Conservation (phyloP, 2,888 invertebrate genomes). For the Folsomia candida region DNA sequence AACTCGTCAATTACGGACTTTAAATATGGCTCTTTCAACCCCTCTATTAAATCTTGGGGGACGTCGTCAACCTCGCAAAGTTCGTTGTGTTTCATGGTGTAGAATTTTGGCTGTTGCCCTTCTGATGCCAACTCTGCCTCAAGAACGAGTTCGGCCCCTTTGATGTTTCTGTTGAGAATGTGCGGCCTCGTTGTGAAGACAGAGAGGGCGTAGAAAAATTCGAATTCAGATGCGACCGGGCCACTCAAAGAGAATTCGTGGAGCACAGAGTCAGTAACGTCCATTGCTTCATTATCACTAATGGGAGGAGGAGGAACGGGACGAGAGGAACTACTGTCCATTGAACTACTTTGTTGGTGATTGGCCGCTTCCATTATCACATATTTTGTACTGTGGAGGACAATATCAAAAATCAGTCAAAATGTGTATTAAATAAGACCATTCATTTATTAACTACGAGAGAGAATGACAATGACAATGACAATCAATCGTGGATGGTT, state of each 20-base stretch:
- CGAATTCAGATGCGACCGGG: background rate
- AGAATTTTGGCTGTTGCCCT: constrained; percentile 1
- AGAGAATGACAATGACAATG: too few relatives aligned
- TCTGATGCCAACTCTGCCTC: background rate
- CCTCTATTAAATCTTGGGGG: background rate
- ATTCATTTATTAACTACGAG: too few relatives aligned
- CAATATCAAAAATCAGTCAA: too few relatives aligned
- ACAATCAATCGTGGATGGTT: too few relatives aligned
- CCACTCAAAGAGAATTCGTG: background rate
- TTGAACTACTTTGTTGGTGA: too few relatives aligned
- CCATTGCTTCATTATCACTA: background rate
- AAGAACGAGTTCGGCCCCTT: background rate
- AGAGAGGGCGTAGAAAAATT: constrained; percentile 9
- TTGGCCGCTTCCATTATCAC: too few relatives aligned
- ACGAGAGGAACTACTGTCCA: too few relatives aligned
- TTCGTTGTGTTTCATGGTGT: background rate
- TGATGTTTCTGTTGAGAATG: constrained; percentile 1
- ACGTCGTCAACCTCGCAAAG: background rate
- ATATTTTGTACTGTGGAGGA: constrained; percentile 23
- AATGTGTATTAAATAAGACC: too few relatives aligned
- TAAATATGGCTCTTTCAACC: background rate
- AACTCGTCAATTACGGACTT: constrained; percentile 3
- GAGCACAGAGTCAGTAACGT: background rate
- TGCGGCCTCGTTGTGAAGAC: constrained; percentile 11
- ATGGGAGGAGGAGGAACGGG: too few relatives aligned